Percentiles rank a stretch among this genome's conserved stretches.
Conservation (phyloP, 2,113 vertebrate species). For the Heterotilapia buettikoferi region DNA sequence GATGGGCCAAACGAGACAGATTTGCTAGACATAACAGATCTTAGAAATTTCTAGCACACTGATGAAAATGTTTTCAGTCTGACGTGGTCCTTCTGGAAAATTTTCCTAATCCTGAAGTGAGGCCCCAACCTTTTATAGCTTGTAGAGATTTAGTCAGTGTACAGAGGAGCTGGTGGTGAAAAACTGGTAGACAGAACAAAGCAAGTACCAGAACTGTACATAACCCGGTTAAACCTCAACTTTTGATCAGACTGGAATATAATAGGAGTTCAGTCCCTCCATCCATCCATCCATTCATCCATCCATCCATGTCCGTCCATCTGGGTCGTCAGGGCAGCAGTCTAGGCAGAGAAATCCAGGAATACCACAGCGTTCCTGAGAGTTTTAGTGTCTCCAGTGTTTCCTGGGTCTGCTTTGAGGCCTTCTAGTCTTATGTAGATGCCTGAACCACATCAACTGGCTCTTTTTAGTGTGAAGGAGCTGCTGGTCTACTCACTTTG, state of each 20-base stretch:
- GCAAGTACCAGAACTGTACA: background rate
- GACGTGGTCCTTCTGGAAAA: background rate
- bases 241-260: background rate
- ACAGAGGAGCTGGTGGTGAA: background rate
- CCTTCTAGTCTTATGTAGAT: background rate
- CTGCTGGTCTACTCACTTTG: background rate
- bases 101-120: background rate
- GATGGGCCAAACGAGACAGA: background rate
- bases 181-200: background rate
- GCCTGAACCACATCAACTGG: background rate
- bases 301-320: background rate
- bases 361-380: background rate
- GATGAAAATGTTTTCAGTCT: background rate
- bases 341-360: background rate
- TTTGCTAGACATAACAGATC: slow-evolving; percentile 19
- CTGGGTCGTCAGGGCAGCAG: background rate
- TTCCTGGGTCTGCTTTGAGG: background rate
- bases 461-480: background rate
- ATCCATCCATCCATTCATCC: background rate
- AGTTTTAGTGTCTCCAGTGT: background rate
- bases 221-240: background rate
- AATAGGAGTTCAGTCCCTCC: background rate
- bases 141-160: background rate
- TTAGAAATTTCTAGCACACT: background rate
- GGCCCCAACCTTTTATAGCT: background rate